Evolutionary conservation across 2,113 vertebrate species (phyloP).

Genomic region (Pteropus alecto): DNA sequence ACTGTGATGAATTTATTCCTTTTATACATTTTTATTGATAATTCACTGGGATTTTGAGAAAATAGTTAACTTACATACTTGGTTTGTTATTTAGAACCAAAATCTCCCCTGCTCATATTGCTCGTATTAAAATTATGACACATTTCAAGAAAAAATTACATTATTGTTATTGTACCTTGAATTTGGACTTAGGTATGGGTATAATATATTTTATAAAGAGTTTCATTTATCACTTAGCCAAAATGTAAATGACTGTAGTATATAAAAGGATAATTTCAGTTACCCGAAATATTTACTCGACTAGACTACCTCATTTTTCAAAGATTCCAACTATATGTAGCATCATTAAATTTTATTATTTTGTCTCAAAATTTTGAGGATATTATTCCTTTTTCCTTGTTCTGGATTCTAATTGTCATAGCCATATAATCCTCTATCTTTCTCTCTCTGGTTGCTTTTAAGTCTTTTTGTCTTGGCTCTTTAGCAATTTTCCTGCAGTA

Average conservation of each 20-base stretch:
- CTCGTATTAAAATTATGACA: background rate
- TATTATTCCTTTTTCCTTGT: background rate
- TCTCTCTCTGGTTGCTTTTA: background rate
- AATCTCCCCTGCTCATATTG: background rate
- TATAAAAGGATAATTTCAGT: background rate
- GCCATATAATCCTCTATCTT: background rate
- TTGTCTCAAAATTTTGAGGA: background rate
- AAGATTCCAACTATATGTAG: background rate
- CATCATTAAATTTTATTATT: background rate
- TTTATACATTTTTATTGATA: background rate
- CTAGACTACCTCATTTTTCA: background rate
- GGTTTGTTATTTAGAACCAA: background rate
- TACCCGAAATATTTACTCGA: background rate
- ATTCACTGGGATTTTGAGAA: slow-evolving; percentile 6
- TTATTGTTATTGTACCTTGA: background rate
- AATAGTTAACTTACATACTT: background rate
- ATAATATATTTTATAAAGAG: background rate
- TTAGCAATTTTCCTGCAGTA: background rate
- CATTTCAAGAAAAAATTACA: background rate
- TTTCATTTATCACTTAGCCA: background rate
- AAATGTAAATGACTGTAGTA: background rate
- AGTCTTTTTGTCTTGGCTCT: background rate
- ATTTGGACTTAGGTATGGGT: background rate
- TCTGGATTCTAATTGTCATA: background rate
- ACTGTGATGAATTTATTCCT: background rate